phyloP scores from a whole-genome alignment of 2,113 vertebrate genomes.

The Semnopithecus entellus region DNA sequence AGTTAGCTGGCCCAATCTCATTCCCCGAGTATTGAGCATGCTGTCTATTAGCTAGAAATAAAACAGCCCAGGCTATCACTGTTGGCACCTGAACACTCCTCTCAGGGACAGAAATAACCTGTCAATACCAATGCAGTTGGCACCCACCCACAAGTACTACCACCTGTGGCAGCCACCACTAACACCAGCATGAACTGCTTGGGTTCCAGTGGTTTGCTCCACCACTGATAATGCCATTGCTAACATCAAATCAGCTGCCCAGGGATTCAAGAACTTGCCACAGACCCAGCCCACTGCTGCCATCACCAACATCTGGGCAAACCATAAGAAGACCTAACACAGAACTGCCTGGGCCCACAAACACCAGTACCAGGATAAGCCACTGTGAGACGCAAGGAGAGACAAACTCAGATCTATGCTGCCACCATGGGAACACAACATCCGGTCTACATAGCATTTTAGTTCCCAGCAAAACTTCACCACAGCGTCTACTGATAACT shows the following conservation, averaged over 20 bases:
- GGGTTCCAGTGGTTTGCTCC: background rate
- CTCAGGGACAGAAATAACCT: background rate
- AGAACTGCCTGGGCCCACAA: background rate
- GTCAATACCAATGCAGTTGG: background rate
- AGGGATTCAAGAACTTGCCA: background rate
- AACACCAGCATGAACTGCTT: background rate
- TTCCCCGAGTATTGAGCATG: background rate
- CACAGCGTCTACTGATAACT: background rate
- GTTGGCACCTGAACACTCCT: background rate
- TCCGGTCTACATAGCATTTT: background rate
- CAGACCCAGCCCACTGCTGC: background rate
- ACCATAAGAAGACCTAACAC: background rate
- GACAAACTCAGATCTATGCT: too few species aligned
- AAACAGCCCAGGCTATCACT: background rate
- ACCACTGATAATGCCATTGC: background rate
- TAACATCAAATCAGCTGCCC: background rate
- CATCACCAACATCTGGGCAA: background rate
- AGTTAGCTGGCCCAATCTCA: background rate
- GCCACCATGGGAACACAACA: too few species aligned
- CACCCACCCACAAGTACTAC: background rate
- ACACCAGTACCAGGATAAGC: background rate
- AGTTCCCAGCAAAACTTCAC: background rate
- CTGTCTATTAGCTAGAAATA: background rate
- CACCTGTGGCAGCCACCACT: background rate
- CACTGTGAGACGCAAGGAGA: too few species aligned